Evolutionary conservation across 1,140 invertebrate species (phyloP).

Genomic region (Riptortus pedestris): DNA sequence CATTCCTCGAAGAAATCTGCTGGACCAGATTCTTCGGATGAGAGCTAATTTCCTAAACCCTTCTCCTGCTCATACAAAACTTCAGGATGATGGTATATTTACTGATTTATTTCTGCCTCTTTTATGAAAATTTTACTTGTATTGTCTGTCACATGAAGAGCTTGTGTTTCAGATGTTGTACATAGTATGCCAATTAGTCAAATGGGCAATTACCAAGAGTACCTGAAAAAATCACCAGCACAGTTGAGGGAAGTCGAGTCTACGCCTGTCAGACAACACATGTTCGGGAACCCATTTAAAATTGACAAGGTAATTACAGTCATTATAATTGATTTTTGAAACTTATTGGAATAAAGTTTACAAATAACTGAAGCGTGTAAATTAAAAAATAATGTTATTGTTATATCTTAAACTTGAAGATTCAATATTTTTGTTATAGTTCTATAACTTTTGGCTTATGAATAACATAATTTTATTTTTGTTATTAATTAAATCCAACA

Average conservation of each 20-base stretch:
- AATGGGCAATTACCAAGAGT: slow-evolving; percentile 99
- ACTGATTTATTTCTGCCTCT: not conserved
- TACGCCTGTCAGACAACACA: slow-evolving; percentile 88
- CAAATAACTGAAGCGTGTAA: not conserved
- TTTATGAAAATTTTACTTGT: no score
- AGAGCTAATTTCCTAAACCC: slow-evolving; percentile 85
- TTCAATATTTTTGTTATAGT: no score
- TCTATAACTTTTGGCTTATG: no score
- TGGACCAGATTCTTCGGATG: slow-evolving; percentile 91
- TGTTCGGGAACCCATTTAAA: slow-evolving; percentile 99
- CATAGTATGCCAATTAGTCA: slow-evolving; percentile 92
- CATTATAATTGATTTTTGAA: not conserved
- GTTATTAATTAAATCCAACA: no score
- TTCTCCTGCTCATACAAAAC: slow-evolving; percentile 54
- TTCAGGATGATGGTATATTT: slow-evolving; percentile 62
- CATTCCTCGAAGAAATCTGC: slow-evolving; percentile 73
- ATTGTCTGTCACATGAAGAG: not conserved
- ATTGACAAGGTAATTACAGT: slow-evolving; percentile 68
- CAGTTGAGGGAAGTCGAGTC: slow-evolving; percentile 90
- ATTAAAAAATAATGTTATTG: not conserved
- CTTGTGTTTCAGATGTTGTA: slow-evolving; percentile 55
- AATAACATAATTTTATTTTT: no score
- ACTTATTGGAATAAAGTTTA: not conserved
- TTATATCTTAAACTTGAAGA: not conserved
- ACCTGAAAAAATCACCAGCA: slow-evolving; percentile 84